Percentiles rank a stretch among this genome's conserved stretches.
Evolutionary conservation across 2,797 vertebrate species (phyloP).

Genomic region (Tenualosa thibaudeaui): DNA sequence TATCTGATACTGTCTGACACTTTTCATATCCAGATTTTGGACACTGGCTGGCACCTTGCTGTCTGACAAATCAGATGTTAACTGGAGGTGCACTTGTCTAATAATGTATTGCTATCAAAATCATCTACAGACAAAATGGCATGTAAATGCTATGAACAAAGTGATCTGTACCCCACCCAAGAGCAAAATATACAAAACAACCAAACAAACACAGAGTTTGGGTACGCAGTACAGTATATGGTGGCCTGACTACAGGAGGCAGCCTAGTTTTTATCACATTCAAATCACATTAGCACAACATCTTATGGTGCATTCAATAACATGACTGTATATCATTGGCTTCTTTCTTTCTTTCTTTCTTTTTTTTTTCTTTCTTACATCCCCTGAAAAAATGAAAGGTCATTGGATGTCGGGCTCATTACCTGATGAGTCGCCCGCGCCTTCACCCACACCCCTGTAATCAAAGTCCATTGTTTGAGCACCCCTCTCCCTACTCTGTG

Average conservation of each 20-base stretch:
- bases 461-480: conserved; percentile 8
- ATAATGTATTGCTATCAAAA: not conserved
- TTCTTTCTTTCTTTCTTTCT: no score
- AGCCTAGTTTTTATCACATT: not conserved
- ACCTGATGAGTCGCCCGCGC: not conserved
- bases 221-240: no score
- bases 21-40: not conserved
- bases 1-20: not conserved
- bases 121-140: not conserved
- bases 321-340: not conserved
- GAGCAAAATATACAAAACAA: not conserved
- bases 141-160: not conserved
- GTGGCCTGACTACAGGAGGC: not conserved
- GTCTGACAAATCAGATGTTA: not conserved
- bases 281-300: not conserved
- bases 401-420: not conserved
- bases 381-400: not conserved
- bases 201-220: not conserved
- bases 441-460: not conserved
- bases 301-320: not conserved
- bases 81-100: not conserved
- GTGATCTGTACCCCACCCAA: not conserved
- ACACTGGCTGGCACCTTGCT: not conserved
- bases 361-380: not conserved
- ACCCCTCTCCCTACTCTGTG: not conserved